Evolutionary conservation across 2,888 invertebrate species (phyloP).

Genomic region (Torymus tubicola): DNA sequence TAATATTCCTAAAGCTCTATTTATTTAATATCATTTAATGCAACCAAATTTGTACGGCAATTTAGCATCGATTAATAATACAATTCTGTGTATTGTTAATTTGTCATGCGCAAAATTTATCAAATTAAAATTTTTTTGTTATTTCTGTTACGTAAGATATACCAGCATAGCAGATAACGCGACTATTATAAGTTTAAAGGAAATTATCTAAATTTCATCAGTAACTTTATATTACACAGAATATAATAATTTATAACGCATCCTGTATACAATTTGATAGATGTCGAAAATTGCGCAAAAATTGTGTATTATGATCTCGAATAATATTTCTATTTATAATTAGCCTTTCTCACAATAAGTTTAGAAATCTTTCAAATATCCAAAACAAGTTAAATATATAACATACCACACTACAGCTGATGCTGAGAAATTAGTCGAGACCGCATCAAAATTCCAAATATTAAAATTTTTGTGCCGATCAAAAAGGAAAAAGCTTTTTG

Average conservation of each 20-base stretch:
- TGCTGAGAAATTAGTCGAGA: slow-evolving; percentile 28
- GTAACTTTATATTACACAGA: too few relatives aligned
- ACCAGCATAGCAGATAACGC: too few relatives aligned
- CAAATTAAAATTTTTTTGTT: too few relatives aligned
- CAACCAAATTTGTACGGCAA: too few relatives aligned
- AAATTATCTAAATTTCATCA: too few relatives aligned
- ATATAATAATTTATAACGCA: slow-evolving; percentile 22
- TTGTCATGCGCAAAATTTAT: too few relatives aligned
- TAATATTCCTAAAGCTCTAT: too few relatives aligned
- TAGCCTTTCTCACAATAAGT: neutral
- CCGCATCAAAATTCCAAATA: slow-evolving; percentile 19
- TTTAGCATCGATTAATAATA: too few relatives aligned
- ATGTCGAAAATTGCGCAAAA: slow-evolving; percentile 49
- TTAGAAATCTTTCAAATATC: slow-evolving; percentile 12
- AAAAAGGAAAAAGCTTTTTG: slow-evolving; percentile 37
- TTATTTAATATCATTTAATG: too few relatives aligned
- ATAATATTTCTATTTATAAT: slow-evolving; percentile 45
- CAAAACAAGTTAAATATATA: slow-evolving; percentile 21
- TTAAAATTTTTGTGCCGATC: slow-evolving; percentile 24
- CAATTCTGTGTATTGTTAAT: too few relatives aligned
- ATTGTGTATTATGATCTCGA: slow-evolving; percentile 46
- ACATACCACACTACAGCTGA: slow-evolving; percentile 23
- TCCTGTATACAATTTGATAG: slow-evolving; percentile 46
- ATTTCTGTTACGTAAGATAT: too few relatives aligned
- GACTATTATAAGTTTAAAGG: too few relatives aligned